Conservation (phyloP, 2,888 invertebrate species). For the Oligia latruncula region DNA sequence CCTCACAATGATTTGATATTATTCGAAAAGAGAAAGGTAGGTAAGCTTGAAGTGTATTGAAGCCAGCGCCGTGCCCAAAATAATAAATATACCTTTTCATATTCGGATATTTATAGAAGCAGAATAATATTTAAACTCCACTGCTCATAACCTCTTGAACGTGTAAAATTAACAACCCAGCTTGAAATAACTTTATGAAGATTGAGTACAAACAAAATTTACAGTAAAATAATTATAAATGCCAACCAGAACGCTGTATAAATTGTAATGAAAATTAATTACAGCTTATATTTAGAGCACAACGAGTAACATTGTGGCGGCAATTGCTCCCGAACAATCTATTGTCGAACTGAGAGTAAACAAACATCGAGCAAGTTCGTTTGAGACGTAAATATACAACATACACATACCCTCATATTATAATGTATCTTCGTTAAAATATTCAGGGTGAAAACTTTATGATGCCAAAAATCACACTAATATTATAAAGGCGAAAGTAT, state of each 20-base stretch:
- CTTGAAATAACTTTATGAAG: slow-evolving; percentile 51
- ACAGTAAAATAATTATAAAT: slow-evolving; percentile 52
- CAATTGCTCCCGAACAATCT: slow-evolving; percentile 55
- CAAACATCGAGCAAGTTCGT: slow-evolving; percentile 45
- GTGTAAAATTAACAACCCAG: slow-evolving; percentile 41
- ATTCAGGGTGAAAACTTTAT: slow-evolving; percentile 2
- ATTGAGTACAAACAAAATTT: slow-evolving; percentile 47
- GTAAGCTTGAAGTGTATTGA: not conserved
- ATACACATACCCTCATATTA: not conserved
- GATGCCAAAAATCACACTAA: not conserved
- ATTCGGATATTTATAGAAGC: slow-evolving; percentile 35
- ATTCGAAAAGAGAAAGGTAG: not conserved
- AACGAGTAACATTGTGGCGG: slow-evolving; percentile 53
- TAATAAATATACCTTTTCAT: slow-evolving; percentile 21
- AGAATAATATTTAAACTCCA: slow-evolving; percentile 35
- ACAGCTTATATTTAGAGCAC: slow-evolving; percentile 55
- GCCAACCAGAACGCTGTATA: slow-evolving; percentile 51
- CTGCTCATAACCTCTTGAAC: slow-evolving; percentile 39
- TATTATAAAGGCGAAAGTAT: too few relatives aligned
- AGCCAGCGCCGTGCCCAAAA: not conserved
- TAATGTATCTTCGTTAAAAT: not conserved
- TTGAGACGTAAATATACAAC: slow-evolving; percentile 34
- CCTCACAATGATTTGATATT: not conserved
- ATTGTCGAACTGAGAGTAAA: slow-evolving; percentile 51
- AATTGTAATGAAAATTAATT: slow-evolving; percentile 61